phyloP scores from a whole-genome alignment of 2,113 vertebrate species.

The Thamnaconus septentrionalis region DNA sequence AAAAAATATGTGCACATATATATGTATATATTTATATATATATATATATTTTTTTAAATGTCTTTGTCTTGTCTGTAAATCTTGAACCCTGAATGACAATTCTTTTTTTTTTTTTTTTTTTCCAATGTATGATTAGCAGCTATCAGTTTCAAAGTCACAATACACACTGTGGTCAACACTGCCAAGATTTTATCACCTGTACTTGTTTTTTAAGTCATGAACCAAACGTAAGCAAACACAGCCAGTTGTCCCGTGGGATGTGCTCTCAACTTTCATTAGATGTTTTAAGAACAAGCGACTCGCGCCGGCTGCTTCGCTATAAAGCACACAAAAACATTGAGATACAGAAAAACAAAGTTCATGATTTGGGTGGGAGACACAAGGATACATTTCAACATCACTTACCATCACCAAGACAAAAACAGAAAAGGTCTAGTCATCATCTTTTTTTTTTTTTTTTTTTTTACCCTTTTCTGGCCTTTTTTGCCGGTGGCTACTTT shows the following conservation, averaged over 20 bases:
- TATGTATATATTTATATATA: too few relatives aligned
- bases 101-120: conserved; percentile 15
- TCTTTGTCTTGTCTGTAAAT: conserved; percentile 75
- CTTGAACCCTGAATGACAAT: conserved; percentile 57
- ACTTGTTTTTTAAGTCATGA: conserved; percentile 99
- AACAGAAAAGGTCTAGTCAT: conserved; percentile 57
- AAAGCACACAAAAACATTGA: conserved; percentile 99
- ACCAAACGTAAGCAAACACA: conserved; percentile 99
- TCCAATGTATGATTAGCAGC: conserved; percentile 80
- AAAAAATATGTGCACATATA: neutral
- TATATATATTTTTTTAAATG: conserved; percentile 14
- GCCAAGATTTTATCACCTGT: conserved; percentile 99
- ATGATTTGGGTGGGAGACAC: conserved; percentile 96
- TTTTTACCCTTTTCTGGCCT: conserved; percentile 40
- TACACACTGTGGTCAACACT: conserved; percentile 98
- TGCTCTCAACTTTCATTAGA: conserved; percentile 99
- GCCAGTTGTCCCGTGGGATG: conserved; percentile 98
- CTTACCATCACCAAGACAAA: conserved; percentile 87
- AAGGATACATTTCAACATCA: conserved; percentile 95
- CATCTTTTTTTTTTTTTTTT: too few relatives aligned
- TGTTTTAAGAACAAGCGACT: conserved; percentile 99
- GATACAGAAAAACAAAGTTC: conserved; percentile 99
- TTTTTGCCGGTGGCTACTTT: conserved; percentile 56
- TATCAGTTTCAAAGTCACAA: conserved; percentile 72
- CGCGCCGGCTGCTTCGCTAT: conserved; percentile 99